Conservation (phyloP, 2,113 vertebrate species). For the Passer montanus region DNA sequence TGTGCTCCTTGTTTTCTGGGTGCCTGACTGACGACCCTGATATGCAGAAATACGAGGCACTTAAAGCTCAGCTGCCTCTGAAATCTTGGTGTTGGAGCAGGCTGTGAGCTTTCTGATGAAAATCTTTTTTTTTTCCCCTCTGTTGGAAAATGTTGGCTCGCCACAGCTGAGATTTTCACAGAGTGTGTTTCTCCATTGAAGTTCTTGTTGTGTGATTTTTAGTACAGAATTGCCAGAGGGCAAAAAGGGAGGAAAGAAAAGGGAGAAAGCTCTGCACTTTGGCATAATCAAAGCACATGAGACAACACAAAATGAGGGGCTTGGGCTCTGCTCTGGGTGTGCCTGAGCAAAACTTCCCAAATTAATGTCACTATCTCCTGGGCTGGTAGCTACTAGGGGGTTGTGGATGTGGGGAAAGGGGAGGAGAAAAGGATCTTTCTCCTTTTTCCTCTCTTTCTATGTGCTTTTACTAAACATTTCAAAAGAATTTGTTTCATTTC, state of each 20-base stretch:
- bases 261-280: background rate
- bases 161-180: background rate
- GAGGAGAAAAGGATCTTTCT: background rate
- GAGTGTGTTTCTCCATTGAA: background rate
- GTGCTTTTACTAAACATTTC: background rate
- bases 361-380: background rate
- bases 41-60: slow-evolving; percentile 53
- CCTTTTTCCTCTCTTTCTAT: background rate
- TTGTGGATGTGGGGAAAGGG: background rate
- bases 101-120: background rate
- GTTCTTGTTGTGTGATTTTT: background rate
- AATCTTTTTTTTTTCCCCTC: background rate
- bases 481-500: background rate
- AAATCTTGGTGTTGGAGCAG: background rate
- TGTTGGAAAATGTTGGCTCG: background rate
- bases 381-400: fast-evolving
- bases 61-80: background rate
- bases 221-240: background rate
- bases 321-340: background rate
- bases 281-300: background rate
- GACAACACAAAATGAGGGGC: background rate
- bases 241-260: background rate
- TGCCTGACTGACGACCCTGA: background rate
- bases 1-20: background rate
- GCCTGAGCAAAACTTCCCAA: background rate